These are phyloP conservation scores for Aporophyla nigra DNA, from an alignment of 2,888 invertebrate genomes.

Conservation along the genomic window DNA sequence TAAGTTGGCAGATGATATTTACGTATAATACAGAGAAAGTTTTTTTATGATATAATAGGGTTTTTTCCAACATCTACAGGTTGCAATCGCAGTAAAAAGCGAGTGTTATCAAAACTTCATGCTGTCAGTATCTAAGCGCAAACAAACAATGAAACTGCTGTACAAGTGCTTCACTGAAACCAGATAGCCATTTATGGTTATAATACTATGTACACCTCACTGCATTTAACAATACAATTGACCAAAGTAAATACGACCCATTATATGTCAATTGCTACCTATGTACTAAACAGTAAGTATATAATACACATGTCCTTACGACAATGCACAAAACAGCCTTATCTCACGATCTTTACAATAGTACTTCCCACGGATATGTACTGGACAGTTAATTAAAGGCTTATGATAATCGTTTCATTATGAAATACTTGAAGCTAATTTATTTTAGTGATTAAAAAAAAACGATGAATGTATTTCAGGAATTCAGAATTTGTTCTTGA, in stretches of 20 bases:
- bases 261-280: slow-evolving; percentile 33
- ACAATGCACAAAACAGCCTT: slow-evolving; percentile 44
- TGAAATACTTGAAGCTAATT: slow-evolving; percentile 36
- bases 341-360: slow-evolving; percentile 55
- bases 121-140: background rate
- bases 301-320: slow-evolving; percentile 33
- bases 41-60: too few species aligned
- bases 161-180: background rate
- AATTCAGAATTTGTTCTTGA: slow-evolving; percentile 5
- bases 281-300: slow-evolving; percentile 15
- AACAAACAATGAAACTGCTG: background rate
- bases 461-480: slow-evolving; percentile 28
- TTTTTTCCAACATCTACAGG: too few species aligned
- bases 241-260: slow-evolving; percentile 22
- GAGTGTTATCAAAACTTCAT: background rate
- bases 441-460: slow-evolving; percentile 7
- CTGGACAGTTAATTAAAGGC: slow-evolving; percentile 43
- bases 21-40: too few species aligned
- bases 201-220: background rate
- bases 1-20: too few species aligned
- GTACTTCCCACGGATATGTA: slow-evolving; percentile 60
- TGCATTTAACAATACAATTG: slow-evolving; percentile 37
- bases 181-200: background rate
- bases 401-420: slow-evolving; percentile 44
- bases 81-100: too few species aligned